phyloP scores from a whole-genome alignment of 2,797 vertebrate species.

The Lepilemur septentrionalis region DNA sequence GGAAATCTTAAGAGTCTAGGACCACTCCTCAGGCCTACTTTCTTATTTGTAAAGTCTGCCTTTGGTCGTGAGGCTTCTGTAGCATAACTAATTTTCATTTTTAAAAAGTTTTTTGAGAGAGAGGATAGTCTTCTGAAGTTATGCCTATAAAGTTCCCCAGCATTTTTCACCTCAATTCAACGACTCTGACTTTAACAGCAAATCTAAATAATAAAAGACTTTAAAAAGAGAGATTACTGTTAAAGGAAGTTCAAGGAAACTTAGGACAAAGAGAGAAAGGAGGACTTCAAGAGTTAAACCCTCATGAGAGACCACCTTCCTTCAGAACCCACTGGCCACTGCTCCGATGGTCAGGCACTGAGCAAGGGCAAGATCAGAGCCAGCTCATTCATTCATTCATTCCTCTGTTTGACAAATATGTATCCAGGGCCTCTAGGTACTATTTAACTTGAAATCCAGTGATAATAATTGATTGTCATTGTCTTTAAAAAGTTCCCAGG shows the following conservation, averaged over 20 bases:
- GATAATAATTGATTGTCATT: not conserved
- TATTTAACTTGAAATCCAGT: not conserved
- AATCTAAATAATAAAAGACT: constrained; percentile 21
- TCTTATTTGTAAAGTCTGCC: not conserved
- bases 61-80: not conserved
- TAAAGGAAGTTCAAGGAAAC: not conserved
- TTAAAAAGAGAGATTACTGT: not conserved
- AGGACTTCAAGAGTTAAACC: not conserved
- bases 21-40: not conserved
- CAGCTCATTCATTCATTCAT: not conserved
- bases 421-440: not conserved
- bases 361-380: not conserved
- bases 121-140: not conserved
- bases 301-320: not conserved
- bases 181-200: not conserved
- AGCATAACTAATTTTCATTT: not conserved
- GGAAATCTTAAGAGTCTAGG: not conserved
- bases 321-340: not conserved
- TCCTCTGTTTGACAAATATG: not conserved
- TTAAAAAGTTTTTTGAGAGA: not conserved
- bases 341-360: not conserved
- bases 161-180: not conserved
- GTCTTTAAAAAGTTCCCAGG: not conserved
- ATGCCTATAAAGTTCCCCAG: not conserved
- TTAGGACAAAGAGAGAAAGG: not conserved